Percentiles rank a stretch among this genome's conserved stretches.
Evolutionary conservation across 30 jellyfish, hydroid and myxozoan species (phyloP).

Genomic region (Aurelia sp.): DNA sequence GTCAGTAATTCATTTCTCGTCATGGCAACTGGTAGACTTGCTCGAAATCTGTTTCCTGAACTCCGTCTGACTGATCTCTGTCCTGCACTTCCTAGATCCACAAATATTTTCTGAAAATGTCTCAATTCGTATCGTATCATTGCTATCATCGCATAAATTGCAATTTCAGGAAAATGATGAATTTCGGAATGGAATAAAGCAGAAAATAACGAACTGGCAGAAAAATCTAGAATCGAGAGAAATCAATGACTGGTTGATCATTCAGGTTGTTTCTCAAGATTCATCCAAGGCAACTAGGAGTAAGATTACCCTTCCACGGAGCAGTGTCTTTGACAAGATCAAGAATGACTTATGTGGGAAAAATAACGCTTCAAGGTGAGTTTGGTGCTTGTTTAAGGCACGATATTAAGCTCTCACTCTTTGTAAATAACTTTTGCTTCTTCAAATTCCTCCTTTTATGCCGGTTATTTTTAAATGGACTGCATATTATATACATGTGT

Average conservation of each 20-base stretch:
- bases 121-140: too few species aligned
- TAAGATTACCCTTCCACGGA: constrained; percentile 64
- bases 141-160: too few species aligned
- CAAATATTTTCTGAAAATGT: too few species aligned
- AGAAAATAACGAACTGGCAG: constrained; percentile 67
- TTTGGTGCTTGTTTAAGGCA: background rate
- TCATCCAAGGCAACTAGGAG: constrained; percentile 22
- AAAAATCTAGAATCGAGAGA: constrained; percentile 59
- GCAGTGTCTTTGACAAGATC: constrained; percentile 86
- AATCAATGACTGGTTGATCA: constrained; percentile 66
- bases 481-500: too few species aligned
- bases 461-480: too few species aligned
- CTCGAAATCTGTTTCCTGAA: too few species aligned
- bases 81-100: too few species aligned
- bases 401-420: background rate
- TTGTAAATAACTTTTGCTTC: too few species aligned
- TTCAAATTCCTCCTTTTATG: too few species aligned
- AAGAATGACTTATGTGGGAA: constrained; percentile 79
- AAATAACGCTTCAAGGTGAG: constrained; percentile 47
- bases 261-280: constrained; percentile 72
- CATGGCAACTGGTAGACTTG: too few species aligned
- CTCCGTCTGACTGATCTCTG: too few species aligned
- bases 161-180: constrained; percentile 73
- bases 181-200: constrained; percentile 43
- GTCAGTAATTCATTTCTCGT: too few species aligned